Conservation (phyloP, 2,113 vertebrate genomes). For the Myotis brandtii region DNA sequence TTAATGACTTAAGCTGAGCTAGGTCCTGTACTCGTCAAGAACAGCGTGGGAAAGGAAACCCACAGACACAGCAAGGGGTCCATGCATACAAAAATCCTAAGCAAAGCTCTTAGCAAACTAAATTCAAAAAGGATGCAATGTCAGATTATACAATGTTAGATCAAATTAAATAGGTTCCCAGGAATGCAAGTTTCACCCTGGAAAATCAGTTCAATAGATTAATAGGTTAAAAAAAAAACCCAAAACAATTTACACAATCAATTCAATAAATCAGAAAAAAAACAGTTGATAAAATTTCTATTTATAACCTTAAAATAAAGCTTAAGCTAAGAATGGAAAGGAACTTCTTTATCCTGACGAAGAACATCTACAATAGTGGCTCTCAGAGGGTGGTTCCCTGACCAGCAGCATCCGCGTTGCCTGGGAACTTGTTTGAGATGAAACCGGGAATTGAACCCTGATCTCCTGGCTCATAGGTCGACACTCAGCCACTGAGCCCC, state of each 20-base stretch:
- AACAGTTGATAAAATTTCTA: not conserved
- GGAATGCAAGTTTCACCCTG: not conserved
- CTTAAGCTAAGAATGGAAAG: not conserved
- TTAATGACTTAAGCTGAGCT: not conserved
- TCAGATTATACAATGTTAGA: not conserved
- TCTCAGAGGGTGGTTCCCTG: not conserved
- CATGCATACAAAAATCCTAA: not conserved
- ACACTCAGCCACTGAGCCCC: too few species aligned
- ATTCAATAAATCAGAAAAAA: not conserved
- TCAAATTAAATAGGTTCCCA: not conserved
- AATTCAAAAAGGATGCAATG: not conserved
- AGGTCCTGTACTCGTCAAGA: fast-evolving
- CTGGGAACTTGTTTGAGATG: not conserved
- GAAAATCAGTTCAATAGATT: not conserved
- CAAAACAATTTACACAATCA: not conserved
- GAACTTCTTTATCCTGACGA: not conserved
- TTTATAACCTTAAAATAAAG: not conserved
- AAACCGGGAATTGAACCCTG: not conserved
- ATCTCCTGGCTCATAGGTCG: too few species aligned
- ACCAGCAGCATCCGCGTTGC: not conserved
- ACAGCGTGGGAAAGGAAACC: not conserved
- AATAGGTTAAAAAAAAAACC: not conserved
- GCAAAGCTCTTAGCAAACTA: not conserved
- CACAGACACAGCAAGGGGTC: not conserved
- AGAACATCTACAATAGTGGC: not conserved